Evolutionary conservation across 2,797 vertebrate genomes (phyloP), one percentile per base, ranked within the genome.

Genomic region (Microctenopoma stevenorrisi): DNA sequence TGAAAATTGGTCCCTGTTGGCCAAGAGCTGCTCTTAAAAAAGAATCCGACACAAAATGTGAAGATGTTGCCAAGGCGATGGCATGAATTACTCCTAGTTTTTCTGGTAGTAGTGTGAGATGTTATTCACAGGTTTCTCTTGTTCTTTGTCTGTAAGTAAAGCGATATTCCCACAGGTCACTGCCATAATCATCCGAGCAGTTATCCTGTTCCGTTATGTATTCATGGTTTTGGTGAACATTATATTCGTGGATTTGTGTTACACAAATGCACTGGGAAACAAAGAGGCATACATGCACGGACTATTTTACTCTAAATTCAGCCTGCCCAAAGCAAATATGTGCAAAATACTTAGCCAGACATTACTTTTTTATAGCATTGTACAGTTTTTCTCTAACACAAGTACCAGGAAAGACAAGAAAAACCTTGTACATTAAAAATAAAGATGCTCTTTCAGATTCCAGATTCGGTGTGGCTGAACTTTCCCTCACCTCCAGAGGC

Each of bases 381-480:
- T 33, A 64, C 35, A 49, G 1, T 26, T 40, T 42, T 37, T 62
- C 26, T 37, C 28, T 0, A 2, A 26, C 43, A 43, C 0, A 49
- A 15, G n/a, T 25, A 25, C 50, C 52, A 47, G 22, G 6, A 68
- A 18, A 18, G 18, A 18, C 18, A 18, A 49, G 35, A 48, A 63
- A 44, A 22, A n/a, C 22, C 22, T 22, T 56, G 37, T 16, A 12
- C 40, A 28, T 30, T 25, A 74, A 86, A 84, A 75, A 75, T 64
- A 72, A 48, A 72, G 66, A 78, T 81, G 50, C 58, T 60, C 35
- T 74, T 76, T 82, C 38, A 76, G 79, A 87, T 78, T 89, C 76
- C 84, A 73, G 71, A 86, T 88, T 87, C 77, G 75, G 53, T 79
- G 74, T 48, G 76, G 69, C 49, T 93, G 89, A 93, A 91, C 91